Base-by-base conservation (phyloP, 37 sponge, comb jelly and placozoan species). In the Crambe crambe region DNA sequence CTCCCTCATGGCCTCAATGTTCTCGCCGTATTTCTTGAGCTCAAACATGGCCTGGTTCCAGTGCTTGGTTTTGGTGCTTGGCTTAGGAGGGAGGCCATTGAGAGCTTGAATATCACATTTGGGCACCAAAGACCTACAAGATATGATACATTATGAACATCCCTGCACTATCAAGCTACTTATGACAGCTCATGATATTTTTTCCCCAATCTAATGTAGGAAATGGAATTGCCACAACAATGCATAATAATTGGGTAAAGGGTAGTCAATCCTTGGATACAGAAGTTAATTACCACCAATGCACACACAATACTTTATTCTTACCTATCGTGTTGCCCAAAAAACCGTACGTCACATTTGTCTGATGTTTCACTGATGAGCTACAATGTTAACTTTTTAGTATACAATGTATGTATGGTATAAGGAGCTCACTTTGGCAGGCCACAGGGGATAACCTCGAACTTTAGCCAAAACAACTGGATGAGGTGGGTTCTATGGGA, bases 281-380 rank as follows among this genome's bases (percentile, higher is more conserved):
- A n/a, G n/a, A n/a, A n/a, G n/a, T n/a, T n/a, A n/a, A n/a, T n/a
- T n/a, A n/a, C n/a, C n/a, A n/a, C n/a, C n/a, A n/a, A n/a, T n/a
- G n/a, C n/a, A n/a, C n/a, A n/a, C n/a, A n/a, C n/a, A n/a, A n/a
- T n/a, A n/a, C n/a, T n/a, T n/a, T n/a, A n/a, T n/a, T n/a, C 79
- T 72, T 43, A 87, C 88, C 86, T 77, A 65, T 93, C 91, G 56
- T 96, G 91, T 59, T 90, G 89, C 21, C 98, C 98, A 89, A 97
- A 97, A 85, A 97, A 97, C 30, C 91, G 79, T 17, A 97, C 93
- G 41, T 97, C 95, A 70, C 90, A 95, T 73, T 89, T 87, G 73
- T 94, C 95, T 25, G 90, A 76, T 2, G 85, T 85, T 37, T 84
- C 89, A 68, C 90, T 89, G 76, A 95, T 84, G 44, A 92, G 68